Percentiles rank a stretch among this genome's conserved stretches.
Conservation (phyloP, 2,888 invertebrate genomes). For the Hoplodrina ambigua region DNA sequence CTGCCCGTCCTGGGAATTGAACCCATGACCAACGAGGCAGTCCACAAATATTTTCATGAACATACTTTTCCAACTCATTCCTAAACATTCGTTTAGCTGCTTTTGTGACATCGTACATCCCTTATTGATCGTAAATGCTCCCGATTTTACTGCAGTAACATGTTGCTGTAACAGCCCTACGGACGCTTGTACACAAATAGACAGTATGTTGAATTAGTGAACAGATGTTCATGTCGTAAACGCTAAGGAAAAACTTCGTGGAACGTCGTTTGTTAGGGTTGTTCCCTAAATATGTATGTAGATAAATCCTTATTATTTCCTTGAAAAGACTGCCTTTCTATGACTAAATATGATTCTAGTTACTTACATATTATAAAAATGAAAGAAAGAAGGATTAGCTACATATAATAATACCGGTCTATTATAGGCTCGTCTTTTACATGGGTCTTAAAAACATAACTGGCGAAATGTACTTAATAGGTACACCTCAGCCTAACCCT, state of each 20-base stretch:
- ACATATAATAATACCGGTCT: too few species aligned
- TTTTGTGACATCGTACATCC: constrained; percentile 23
- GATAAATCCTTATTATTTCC: background rate
- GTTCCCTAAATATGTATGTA: constrained; percentile 7
- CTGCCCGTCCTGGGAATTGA: too few species aligned
- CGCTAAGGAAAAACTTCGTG: constrained; percentile 34
- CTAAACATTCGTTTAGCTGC: constrained; percentile 10
- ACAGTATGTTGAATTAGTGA: constrained; percentile 48
- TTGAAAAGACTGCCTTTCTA: too few species aligned
- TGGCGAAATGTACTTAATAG: too few species aligned
- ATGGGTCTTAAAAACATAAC: too few species aligned
- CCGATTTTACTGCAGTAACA: constrained; percentile 52
- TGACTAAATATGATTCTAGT: too few species aligned
- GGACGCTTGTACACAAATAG: constrained; percentile 39
- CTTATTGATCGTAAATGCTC: constrained; percentile 39
- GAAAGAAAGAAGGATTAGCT: too few species aligned
- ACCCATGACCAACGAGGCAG: too few species aligned
- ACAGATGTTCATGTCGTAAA: constrained; percentile 52
- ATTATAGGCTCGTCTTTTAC: too few species aligned
- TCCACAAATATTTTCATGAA: background rate
- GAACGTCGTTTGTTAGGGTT: constrained; percentile 15
- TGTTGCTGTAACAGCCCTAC: constrained; percentile 32
- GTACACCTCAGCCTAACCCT: too few species aligned
- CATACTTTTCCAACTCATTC: background rate
- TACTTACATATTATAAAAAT: too few species aligned